Evolutionary conservation across 1,140 invertebrate genomes (phyloP).

Genomic region (Chrysoperla carnea): DNA sequence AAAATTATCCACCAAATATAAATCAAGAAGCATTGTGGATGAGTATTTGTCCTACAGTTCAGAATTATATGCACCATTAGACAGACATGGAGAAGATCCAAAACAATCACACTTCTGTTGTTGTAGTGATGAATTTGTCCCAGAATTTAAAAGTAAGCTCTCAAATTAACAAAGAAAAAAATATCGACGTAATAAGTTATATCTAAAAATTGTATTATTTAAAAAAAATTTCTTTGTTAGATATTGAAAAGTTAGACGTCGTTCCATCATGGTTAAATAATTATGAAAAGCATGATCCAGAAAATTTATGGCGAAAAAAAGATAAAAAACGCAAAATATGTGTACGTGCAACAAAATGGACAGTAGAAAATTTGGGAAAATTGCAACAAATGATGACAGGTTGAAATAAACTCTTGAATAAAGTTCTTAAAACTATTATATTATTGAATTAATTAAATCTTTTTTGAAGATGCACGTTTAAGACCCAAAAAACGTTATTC

Average conservation of each 20-base stretch:
- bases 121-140: constrained; percentile 12
- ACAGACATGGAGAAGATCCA: constrained; percentile 29
- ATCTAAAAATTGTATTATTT: too few relatives aligned
- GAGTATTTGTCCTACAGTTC: constrained; percentile 26
- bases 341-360: constrained; percentile 39
- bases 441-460: too few relatives aligned
- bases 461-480: too few relatives aligned
- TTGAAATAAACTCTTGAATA: too few relatives aligned
- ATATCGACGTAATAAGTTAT: too few relatives aligned
- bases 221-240: neutral
- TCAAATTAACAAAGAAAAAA: neutral
- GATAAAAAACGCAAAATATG: constrained; percentile 20
- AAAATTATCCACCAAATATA: constrained; percentile 18
- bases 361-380: constrained; percentile 32
- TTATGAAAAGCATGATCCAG: constrained; percentile 11
- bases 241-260: neutral
- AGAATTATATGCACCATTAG: constrained; percentile 28
- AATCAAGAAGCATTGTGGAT: constrained; percentile 20
- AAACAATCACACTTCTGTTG: constrained; percentile 18
- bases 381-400: constrained; percentile 18
- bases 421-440: too few relatives aligned
- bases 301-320: too few relatives aligned
- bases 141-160: neutral
- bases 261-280: neutral
- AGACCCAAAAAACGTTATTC: too few relatives aligned